Evolutionary conservation across 1,140 invertebrate genomes (phyloP), one percentile per base, ranked within the genome.

Genomic region (Diachasma alloeum): DNA sequence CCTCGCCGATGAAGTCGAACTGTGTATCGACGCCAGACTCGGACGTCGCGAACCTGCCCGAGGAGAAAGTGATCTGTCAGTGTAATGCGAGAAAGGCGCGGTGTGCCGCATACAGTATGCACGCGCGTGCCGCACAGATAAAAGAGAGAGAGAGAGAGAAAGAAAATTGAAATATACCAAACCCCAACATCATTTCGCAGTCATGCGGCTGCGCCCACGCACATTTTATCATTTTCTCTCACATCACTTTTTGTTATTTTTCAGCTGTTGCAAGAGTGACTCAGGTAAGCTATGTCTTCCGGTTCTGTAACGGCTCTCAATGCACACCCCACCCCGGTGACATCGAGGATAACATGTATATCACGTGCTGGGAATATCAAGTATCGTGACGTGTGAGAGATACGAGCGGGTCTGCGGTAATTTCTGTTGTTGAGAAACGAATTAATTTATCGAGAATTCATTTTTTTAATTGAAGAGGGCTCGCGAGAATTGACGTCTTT

Each of bases 21-120:
- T 95, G 85, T 95, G 94, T 78, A 95, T 91, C 72, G 94, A 95
- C 76, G 93, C 93, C 90, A 95, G 89, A 91, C 94, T 95, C 88
- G 94, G 94, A 90, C 94, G 92, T 91, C 94, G 92, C 83, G 95
- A 95, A 92, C 94, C 95, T 96, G 89, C 15, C 70, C 68, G 80
- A 17, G 42, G 78, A 77, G 56, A 81, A 78, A 72, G 56, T 72
- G 17, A 70, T 70, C 24, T 68, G 13, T 46, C 67, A 72, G 46
- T 56, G 36, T 75, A 74, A 42, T 37, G 39, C 19, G 36, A 59
- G 39, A 22, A 24, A 44, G 37, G 8, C 44, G n/a, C 44, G 31
- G 66, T 68, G 13, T 36, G 19, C 11, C 9, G 24, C 59, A 24
- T 63, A 19, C 31, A 22, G 22, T 31, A 66, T 66, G 19, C 26